Percentiles rank a stretch among this genome's conserved stretches.
Conservation (phyloP, 1,140 invertebrate genomes). For the Drosophila sturtevanti region DNA sequence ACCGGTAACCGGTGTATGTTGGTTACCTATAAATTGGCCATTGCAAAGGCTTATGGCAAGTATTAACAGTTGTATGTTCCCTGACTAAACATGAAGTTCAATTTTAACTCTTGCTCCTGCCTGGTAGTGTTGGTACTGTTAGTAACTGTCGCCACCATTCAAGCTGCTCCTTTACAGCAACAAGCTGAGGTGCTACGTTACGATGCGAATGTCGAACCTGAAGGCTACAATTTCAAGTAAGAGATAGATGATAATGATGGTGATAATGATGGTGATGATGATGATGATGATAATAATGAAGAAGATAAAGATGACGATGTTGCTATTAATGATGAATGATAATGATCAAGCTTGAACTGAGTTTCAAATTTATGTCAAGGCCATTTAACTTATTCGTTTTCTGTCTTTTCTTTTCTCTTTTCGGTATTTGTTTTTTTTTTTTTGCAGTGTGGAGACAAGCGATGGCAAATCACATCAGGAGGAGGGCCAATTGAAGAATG, state of each 20-base stretch:
- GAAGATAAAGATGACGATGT: too few species aligned
- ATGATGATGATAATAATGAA: neutral
- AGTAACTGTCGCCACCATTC: conserved; percentile 17
- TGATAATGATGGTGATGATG: neutral
- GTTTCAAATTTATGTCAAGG: conserved; percentile 58
- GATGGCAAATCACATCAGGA: conserved; percentile 88
- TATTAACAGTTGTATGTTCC: conserved; percentile 64
- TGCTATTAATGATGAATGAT: too few species aligned
- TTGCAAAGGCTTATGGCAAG: conserved; percentile 43
- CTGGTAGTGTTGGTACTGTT: neutral
- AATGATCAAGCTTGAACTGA: neutral
- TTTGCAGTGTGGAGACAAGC: conserved; percentile 86
- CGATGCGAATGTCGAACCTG: conserved; percentile 67
- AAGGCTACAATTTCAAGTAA: conserved; percentile 70
- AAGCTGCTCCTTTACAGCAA: conserved; percentile 52
- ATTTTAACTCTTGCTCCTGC: conserved; percentile 36
- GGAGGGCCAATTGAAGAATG: conserved; percentile 85
- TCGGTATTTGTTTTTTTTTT: neutral
- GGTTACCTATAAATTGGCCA: conserved; percentile 66
- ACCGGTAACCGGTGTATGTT: too few species aligned
- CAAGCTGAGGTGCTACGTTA: conserved; percentile 62
- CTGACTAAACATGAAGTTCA: conserved; percentile 60
- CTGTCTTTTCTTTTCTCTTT: conserved; percentile 11
- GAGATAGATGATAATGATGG: too few species aligned
- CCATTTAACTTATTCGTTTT: conserved; percentile 48